These are phyloP conservation scores for Nannospalax galili DNA, from an alignment of 2,113 vertebrate genomes.

Conservation along the genomic window DNA sequence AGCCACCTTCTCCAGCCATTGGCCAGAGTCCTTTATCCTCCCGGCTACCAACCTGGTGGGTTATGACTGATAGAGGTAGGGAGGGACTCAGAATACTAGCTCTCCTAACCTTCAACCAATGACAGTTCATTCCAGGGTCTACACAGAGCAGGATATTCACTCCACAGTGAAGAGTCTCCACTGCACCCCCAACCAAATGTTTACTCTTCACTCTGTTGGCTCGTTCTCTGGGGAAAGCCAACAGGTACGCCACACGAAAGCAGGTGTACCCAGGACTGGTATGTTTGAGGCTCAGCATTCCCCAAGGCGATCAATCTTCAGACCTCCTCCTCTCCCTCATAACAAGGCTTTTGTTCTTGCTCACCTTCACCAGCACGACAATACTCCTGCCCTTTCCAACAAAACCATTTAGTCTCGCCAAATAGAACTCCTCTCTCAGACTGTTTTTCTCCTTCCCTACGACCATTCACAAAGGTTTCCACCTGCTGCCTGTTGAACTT, in stretches of 20 bases:
- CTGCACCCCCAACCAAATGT: background rate
- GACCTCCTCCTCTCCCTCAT: background rate
- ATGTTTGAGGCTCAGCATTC: background rate
- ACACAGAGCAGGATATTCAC: background rate
- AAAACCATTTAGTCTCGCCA: background rate
- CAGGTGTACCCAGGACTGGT: slow-evolving; percentile 63
- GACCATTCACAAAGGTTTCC: background rate
- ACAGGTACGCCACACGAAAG: slow-evolving; percentile 28
- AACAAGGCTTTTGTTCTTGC: slow-evolving; percentile 57
- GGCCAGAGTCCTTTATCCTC: background rate
- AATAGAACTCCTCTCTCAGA: background rate
- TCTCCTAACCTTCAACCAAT: background rate
- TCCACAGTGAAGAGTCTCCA: background rate
- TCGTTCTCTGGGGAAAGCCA: slow-evolving; percentile 17
- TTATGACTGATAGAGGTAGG: background rate
- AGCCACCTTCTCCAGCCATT: slow-evolving; percentile 66
- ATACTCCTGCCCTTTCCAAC: background rate
- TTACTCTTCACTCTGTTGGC: background rate
- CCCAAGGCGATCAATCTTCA: background rate
- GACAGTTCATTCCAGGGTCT: background rate
- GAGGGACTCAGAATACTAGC: background rate
- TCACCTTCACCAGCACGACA: background rate
- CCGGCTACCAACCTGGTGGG: background rate
- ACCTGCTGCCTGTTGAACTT: background rate
- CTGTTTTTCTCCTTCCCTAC: background rate